phyloP scores from a whole-genome alignment of 2,888 invertebrate genomes.

The Xylota segnis region DNA sequence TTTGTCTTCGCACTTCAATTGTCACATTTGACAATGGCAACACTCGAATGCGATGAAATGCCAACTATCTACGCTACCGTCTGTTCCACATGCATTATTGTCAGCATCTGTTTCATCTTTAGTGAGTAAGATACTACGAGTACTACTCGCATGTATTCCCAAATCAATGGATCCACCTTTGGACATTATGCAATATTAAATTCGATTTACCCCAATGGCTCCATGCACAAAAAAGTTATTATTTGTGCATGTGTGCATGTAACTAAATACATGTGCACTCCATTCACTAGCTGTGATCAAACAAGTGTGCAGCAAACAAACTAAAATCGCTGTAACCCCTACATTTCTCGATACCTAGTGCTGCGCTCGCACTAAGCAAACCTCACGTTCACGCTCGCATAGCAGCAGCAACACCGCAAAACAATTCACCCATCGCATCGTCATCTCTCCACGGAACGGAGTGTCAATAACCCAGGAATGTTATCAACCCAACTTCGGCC shows the following conservation, averaged over 20 bases:
- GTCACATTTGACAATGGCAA: no score
- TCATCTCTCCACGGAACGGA: conserved; percentile 44
- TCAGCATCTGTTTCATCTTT: no score
- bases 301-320: conserved; percentile 45
- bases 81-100: no score
- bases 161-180: no score
- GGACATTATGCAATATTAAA: no score
- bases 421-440: conserved; percentile 12
- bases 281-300: conserved; percentile 34
- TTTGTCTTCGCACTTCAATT: no score
- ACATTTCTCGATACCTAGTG: background rate
- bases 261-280: background rate
- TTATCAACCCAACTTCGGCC: conserved; percentile 59
- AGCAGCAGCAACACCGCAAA: conserved; percentile 8
- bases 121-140: no score
- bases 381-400: background rate
- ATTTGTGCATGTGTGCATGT: no score
- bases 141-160: no score
- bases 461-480: conserved; percentile 73
- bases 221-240: background rate
- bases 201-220: no score
- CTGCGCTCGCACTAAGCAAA: background rate
- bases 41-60: no score
- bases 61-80: no score
- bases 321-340: conserved; percentile 15